Conservation (phyloP, 2,797 vertebrate species). For the Odontamblyopus rebecca region DNA sequence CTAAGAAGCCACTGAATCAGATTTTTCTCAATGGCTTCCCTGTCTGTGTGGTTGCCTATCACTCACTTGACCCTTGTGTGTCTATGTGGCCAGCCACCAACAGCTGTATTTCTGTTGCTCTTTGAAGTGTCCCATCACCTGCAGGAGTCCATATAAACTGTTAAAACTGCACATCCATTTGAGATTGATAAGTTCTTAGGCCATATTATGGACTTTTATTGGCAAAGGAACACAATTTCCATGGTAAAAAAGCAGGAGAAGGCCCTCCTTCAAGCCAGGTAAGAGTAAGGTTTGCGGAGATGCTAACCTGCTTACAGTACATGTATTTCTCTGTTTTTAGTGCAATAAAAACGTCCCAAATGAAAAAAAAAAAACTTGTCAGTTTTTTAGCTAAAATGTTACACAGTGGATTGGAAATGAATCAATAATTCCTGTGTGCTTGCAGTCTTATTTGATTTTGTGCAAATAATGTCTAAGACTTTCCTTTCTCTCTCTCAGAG, state of each 20-base stretch:
- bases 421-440: conserved; percentile 45
- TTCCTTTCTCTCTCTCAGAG: conserved; percentile 61
- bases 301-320: too few relatives aligned
- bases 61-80: conserved; percentile 32
- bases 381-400: too few relatives aligned
- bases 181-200: too few relatives aligned
- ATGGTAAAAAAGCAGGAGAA: too few relatives aligned
- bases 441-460: conserved; percentile 36
- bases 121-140: conserved; percentile 51
- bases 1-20: conserved; percentile 60
- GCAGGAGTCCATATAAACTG: too few relatives aligned
- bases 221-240: too few relatives aligned
- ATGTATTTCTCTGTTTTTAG: too few relatives aligned
- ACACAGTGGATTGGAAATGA: conserved; percentile 37
- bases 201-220: too few relatives aligned
- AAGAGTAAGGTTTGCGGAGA: too few relatives aligned
- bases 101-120: conserved; percentile 68
- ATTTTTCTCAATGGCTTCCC: conserved; percentile 58
- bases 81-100: conserved; percentile 59
- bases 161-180: too few relatives aligned
- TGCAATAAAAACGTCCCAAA: conserved; percentile 7
- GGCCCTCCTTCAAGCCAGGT: too few relatives aligned
- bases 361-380: conserved; percentile 28
- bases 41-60: conserved; percentile 58
- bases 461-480: conserved; percentile 40